Evolutionary conservation across 1,140 invertebrate genomes (phyloP).

Genomic region (Micrasema minimum): DNA sequence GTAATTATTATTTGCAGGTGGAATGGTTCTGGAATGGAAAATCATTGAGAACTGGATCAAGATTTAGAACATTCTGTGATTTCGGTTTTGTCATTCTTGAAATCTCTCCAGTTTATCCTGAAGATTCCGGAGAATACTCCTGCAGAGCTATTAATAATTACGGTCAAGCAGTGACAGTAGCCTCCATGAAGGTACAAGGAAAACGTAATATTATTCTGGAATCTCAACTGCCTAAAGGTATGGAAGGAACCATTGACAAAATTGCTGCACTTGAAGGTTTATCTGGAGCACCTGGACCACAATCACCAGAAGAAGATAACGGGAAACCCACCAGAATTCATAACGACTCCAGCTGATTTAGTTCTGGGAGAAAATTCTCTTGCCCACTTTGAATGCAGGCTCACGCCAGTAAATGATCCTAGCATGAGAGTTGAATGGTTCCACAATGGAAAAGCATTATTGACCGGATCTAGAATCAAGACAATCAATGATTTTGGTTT

Average conservation of each 20-base stretch:
- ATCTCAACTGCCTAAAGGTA: constrained; percentile 90
- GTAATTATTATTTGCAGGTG: constrained; percentile 69
- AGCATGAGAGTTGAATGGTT: constrained; percentile 96
- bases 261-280: constrained; percentile 93
- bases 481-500: constrained; percentile 95
- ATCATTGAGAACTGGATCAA: constrained; percentile 86
- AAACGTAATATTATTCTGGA: constrained; percentile 93
- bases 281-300: constrained; percentile 71
- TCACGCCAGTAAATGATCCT: constrained; percentile 91
- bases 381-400: constrained; percentile 91
- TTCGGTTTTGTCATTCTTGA: constrained; percentile 95
- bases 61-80: constrained; percentile 94
- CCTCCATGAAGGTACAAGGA: constrained; percentile 88
- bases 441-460: constrained; percentile 92
- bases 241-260: constrained; percentile 92
- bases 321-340: constrained; percentile 93
- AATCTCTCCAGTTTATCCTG: constrained; percentile 94
- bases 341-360: constrained; percentile 87
- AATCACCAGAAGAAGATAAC: constrained; percentile 80
- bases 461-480: constrained; percentile 88
- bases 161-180: constrained; percentile 93
- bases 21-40: constrained; percentile 97
- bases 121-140: constrained; percentile 93
- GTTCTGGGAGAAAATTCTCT: constrained; percentile 88
- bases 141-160: constrained; percentile 91